Percentiles rank a stretch among this genome's conserved stretches.
phyloP scores from a whole-genome alignment of 2,797 vertebrate genomes.

The Paramormyrops hopkinsi region DNA sequence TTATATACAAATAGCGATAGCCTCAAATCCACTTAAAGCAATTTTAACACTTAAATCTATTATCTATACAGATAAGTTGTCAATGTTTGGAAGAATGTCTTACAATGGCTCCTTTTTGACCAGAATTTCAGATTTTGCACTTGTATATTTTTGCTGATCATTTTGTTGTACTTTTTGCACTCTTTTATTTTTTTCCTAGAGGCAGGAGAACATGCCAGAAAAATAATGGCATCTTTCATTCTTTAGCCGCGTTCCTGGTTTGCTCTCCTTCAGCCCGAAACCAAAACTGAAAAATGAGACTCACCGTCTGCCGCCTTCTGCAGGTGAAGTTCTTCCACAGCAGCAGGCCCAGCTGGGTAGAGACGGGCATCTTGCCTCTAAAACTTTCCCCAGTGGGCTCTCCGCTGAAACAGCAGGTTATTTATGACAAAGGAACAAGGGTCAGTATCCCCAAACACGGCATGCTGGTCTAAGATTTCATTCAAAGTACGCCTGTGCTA shows the following conservation, averaged over 20 bases:
- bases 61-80: background rate
- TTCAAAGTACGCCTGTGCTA: background rate
- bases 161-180: background rate
- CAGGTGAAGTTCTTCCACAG: constrained; percentile 98
- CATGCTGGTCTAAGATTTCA: background rate
- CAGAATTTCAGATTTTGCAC: background rate
- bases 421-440: background rate
- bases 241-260: background rate
- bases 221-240: background rate
- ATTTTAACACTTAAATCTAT: background rate
- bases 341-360: constrained; percentile 86
- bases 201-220: background rate
- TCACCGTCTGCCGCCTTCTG: constrained; percentile 91
- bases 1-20: background rate
- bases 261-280: background rate
- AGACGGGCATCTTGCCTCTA: constrained; percentile 75
- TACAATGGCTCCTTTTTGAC: background rate
- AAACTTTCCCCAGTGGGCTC: constrained; percentile 39
- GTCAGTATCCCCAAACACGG: background rate
- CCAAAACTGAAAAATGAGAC: constrained; percentile 30
- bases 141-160: background rate
- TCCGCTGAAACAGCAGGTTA: background rate
- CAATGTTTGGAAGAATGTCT: background rate
- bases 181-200: background rate
- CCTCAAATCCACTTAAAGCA: background rate